Percentiles rank a stretch among this genome's conserved stretches.
These are phyloP conservation scores for Hipparchia sbordonii DNA, from an alignment of 2,888 invertebrate genomes.

Conservation along the genomic window DNA sequence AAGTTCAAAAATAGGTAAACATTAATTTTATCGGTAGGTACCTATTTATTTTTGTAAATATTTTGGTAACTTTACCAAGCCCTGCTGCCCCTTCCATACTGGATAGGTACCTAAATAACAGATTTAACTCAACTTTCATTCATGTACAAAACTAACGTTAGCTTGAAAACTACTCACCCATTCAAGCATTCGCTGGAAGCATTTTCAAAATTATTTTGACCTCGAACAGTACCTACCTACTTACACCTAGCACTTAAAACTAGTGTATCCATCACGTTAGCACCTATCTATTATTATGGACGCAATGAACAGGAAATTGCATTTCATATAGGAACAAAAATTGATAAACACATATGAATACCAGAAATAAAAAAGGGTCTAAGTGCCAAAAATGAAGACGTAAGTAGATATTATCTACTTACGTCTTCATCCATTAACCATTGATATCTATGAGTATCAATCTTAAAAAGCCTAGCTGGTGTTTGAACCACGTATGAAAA, in stretches of 20 bases:
- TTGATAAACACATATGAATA: slow-evolving; percentile 24
- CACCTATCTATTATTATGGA: slow-evolving; percentile 10
- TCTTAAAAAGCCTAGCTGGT: slow-evolving; percentile 15
- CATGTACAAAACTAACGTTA: background rate
- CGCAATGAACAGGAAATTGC: slow-evolving; percentile 20
- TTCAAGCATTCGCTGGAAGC: background rate
- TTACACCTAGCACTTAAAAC: background rate
- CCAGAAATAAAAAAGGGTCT: no score
- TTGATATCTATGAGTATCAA: slow-evolving; percentile 16
- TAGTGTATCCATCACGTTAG: background rate
- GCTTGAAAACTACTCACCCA: background rate
- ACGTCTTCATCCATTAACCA: slow-evolving; percentile 22
- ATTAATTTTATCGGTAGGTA: no score
- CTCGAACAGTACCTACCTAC: background rate
- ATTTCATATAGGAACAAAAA: slow-evolving; percentile 19
- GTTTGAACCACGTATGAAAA: background rate
- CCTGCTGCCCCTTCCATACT: no score
- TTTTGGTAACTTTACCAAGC: no score
- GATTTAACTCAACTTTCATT: no score
- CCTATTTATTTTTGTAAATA: no score
- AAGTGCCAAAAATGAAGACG: no score
- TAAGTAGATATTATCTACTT: no score
- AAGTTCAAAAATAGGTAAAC: no score
- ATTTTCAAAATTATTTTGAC: no score
- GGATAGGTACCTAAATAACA: no score